These are phyloP conservation scores for Nymphalis polychloros DNA, from an alignment of 2,888 invertebrate species.

Conservation along the genomic window DNA sequence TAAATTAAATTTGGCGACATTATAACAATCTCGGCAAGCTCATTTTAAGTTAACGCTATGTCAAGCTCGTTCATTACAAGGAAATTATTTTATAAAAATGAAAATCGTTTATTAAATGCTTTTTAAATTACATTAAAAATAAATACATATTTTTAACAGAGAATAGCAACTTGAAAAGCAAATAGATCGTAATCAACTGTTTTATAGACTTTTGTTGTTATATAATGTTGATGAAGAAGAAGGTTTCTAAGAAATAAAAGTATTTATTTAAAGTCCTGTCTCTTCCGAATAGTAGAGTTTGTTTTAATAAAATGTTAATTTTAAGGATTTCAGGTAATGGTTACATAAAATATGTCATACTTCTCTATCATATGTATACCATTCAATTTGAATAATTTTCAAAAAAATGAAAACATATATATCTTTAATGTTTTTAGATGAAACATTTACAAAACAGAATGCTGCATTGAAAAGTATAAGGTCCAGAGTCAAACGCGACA, in stretches of 20 bases:
- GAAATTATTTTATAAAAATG: conserved; percentile 50
- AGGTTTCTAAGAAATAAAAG: conserved; percentile 43
- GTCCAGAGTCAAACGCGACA: neutral
- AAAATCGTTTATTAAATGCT: conserved; percentile 6
- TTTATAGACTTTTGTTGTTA: conserved; percentile 28
- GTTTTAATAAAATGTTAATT: too few species aligned
- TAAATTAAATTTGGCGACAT: conserved; percentile 79
- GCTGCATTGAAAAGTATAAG: conserved; percentile 8
- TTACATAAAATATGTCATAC: too few species aligned
- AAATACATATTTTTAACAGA: neutral
- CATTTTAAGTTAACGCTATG: conserved; percentile 64
- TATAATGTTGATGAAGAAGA: conserved; percentile 56
- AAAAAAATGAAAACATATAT: neutral
- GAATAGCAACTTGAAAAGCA: conserved; percentile 41
- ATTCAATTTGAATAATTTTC: neutral
- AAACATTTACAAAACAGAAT: conserved; percentile 3
- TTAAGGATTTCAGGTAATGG: too few species aligned
- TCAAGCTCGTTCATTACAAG: conserved; percentile 59
- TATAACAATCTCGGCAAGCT: conserved; percentile 75
- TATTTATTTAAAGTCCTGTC: conserved; percentile 57
- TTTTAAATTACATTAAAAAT: neutral
- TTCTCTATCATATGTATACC: neutral
- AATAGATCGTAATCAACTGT: conserved; percentile 34
- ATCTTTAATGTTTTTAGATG: neutral
- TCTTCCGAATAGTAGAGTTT: too few species aligned